Base-by-base conservation (phyloP, 2,797 vertebrate genomes). In the Anniella stebbinsi region DNA sequence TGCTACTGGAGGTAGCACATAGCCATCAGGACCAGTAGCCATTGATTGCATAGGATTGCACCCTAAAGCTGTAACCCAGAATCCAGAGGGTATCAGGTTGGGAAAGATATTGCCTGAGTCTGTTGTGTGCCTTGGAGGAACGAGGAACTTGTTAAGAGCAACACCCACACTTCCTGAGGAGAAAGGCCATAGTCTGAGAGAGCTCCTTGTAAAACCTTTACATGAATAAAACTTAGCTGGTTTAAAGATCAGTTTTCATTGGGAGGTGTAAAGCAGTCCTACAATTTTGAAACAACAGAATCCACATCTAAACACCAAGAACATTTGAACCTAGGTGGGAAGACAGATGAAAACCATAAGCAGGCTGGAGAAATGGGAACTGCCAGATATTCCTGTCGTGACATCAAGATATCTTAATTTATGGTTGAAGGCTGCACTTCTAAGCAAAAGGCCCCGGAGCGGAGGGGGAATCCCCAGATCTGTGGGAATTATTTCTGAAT, bases 21-120 rank as follows among this genome's bases (percentile, higher is more conserved):
- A 45, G 45, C 45, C 6, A 45, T 45, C 45, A 45, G 45, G 45
- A 45, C 45, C 6, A 45, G 45, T 45, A 45, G 45, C 45, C 45
- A 45, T 45, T 45, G 45, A 3, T 45, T 51, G 51, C 51, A 51
- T 51, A 51, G 51, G 51, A 51, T 51, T 51, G 86, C 89, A 48
- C 70, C 60, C 8, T n/a, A 86, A 92, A 90, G 66, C 54, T 80
- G 23, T 57, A 2, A 69, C 83, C 51, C 90, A 0, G 7, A 67
- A 67, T 28, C 41, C 13, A 51, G 10, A 11, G 51, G 51, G 51
- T 51, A 8, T 51, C 51, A 45, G 77, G 69, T 89, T n/a, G 80
- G 94, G 33, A 48, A 80, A 87, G 88, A 54, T 54, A 5, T 0
- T 80, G 8, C n/a, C 17, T 88, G 92, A 30, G 54, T 36, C n/a